These are phyloP conservation scores for Eurois occulta DNA, from an alignment of 2,888 invertebrate genomes.

Conservation along the genomic window DNA sequence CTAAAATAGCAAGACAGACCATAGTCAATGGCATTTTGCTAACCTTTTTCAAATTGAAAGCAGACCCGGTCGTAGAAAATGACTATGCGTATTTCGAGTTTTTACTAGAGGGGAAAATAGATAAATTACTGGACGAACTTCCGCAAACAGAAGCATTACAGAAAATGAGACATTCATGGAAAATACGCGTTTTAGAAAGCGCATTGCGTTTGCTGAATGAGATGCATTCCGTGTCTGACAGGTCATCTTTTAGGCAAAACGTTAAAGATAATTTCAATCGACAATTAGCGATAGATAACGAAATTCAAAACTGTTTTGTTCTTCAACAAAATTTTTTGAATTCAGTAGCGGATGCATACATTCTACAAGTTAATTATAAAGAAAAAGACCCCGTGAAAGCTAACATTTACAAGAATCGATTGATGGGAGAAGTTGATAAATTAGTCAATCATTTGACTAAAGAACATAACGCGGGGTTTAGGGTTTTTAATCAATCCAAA, in stretches of 20 bases:
- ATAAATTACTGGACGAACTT: constrained; percentile 75
- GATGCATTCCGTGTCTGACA: constrained; percentile 63
- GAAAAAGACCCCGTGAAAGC: constrained; percentile 73
- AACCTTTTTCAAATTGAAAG: constrained; percentile 72
- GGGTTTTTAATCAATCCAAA: constrained; percentile 63
- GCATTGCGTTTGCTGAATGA: constrained; percentile 64
- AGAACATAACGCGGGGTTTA: constrained; percentile 65
- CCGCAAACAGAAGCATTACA: constrained; percentile 73
- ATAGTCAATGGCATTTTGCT: constrained; percentile 75
- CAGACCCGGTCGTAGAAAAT: constrained; percentile 71
- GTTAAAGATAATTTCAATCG: constrained; percentile 67
- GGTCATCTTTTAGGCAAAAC: constrained; percentile 69
- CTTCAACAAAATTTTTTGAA: constrained; percentile 64
- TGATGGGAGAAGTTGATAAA: constrained; percentile 70
- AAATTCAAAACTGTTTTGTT: constrained; percentile 59
- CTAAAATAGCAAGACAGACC: constrained; percentile 68
- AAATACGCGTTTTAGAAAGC: constrained; percentile 68
- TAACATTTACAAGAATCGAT: constrained; percentile 72
- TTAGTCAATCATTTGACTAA: constrained; percentile 68
- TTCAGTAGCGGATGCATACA: constrained; percentile 73
- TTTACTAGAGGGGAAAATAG: constrained; percentile 75
- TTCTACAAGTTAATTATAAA: constrained; percentile 71
- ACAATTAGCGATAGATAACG: constrained; percentile 54
- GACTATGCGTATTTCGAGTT: constrained; percentile 75
- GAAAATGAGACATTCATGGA: constrained; percentile 68